Evolutionary conservation across 2,888 invertebrate species (phyloP).

Genomic region (Coenonympha glycerion): DNA sequence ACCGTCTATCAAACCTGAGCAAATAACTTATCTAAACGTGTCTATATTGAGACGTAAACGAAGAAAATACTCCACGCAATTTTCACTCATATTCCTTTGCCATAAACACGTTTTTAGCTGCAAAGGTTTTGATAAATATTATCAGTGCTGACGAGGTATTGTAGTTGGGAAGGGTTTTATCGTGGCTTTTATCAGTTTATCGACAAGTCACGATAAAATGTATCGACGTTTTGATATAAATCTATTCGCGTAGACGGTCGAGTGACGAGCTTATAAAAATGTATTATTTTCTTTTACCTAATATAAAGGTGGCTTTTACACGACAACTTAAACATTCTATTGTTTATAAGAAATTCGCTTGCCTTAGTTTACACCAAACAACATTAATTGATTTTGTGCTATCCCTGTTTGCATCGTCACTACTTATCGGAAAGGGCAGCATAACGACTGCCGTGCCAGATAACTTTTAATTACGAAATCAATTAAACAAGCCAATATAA

Average conservation of each 20-base stretch:
- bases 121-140: constrained; percentile 8
- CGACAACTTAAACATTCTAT: too few relatives aligned
- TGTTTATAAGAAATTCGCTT: too few relatives aligned
- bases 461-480: too few relatives aligned
- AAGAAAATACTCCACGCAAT: constrained; percentile 1
- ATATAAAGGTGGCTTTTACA: background rate
- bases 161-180: constrained; percentile 24
- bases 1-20: constrained; percentile 18
- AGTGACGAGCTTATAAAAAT: constrained; percentile 7
- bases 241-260: constrained; percentile 17
- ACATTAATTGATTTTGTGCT: too few relatives aligned
- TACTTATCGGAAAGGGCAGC: too few relatives aligned
- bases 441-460: too few relatives aligned
- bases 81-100: background rate
- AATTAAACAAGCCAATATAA: too few relatives aligned
- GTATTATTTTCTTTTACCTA: background rate
- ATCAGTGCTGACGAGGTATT: constrained; percentile 8
- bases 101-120: constrained; percentile 12
- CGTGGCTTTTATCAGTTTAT: constrained; percentile 26
- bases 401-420: too few relatives aligned
- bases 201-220: too few relatives aligned
- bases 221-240: constrained; percentile 22
- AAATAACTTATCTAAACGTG: constrained; percentile 14
- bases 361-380: too few relatives aligned
- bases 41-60: background rate